Percentiles rank a stretch among this genome's conserved stretches.
Conservation (phyloP, 92 coral and sea anemone genomes). For the Porites rus region DNA sequence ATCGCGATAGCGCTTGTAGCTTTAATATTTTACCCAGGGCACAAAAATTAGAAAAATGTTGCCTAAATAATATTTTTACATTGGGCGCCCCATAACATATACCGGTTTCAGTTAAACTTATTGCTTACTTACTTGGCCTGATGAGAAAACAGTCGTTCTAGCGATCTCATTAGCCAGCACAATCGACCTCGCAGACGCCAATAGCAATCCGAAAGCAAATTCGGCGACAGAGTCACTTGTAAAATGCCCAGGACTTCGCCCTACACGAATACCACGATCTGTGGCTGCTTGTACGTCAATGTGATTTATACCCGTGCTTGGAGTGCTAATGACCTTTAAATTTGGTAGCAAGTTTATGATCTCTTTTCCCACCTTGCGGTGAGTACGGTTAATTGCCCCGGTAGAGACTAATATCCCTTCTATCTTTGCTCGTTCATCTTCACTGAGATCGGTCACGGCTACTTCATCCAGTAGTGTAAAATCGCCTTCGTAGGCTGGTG, state of each 20-base stretch:
- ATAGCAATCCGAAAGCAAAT: conserved; percentile 67
- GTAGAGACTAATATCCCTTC: conserved; percentile 14
- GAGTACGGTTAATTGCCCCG: conserved; percentile 3
- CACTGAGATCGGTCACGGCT: neutral
- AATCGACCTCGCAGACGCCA: conserved; percentile 79
- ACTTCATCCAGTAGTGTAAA: conserved; percentile 21
- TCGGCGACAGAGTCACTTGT: conserved; percentile 67
- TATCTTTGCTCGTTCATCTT: conserved; percentile 6
- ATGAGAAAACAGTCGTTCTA: conserved; percentile 22
- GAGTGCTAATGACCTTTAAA: conserved; percentile 58
- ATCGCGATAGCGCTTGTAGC: too few relatives aligned
- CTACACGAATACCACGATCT: conserved; percentile 72
- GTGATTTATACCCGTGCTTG: conserved; percentile 68
- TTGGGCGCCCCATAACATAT: too few relatives aligned
- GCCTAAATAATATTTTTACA: too few relatives aligned
- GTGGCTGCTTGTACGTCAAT: conserved; percentile 77
- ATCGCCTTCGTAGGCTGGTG: neutral
- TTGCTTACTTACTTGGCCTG: neutral
- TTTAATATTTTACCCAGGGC: too few relatives aligned
- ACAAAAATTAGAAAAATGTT: too few relatives aligned
- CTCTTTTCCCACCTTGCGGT: conserved; percentile 19
- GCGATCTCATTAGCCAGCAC: conserved; percentile 41
- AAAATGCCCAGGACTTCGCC: conserved; percentile 30
- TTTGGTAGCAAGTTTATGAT: conserved; percentile 66
- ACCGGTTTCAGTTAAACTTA: too few relatives aligned